Evolutionary conservation across 2,797 vertebrate species (phyloP).

Genomic region (Chromobotia macracanthus): DNA sequence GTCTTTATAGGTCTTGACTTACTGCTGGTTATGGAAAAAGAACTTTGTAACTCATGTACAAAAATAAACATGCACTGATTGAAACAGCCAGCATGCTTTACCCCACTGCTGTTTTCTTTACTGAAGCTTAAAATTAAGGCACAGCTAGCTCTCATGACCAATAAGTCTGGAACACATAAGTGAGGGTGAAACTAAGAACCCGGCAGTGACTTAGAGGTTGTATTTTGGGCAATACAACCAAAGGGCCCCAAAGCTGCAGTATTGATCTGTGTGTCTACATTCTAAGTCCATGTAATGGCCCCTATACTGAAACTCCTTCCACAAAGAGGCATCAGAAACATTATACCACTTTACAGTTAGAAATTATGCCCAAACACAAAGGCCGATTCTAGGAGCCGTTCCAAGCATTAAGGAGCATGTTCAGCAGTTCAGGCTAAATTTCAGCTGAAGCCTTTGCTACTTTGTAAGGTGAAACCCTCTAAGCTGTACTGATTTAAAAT

Average conservation of each 20-base stretch:
- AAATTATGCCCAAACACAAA: neutral
- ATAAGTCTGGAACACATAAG: constrained; percentile 1
- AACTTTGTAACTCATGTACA: too few species aligned
- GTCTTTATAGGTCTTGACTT: too few species aligned
- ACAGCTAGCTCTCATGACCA: constrained; percentile 13
- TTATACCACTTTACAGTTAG: constrained; percentile 1
- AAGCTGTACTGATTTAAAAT: constrained; percentile 56
- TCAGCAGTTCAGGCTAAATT: constrained; percentile 17
- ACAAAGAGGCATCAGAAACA: constrained; percentile 20
- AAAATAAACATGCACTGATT: too few species aligned
- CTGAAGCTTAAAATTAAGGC: neutral
- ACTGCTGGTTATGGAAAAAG: too few species aligned
- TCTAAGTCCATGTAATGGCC: constrained; percentile 18
- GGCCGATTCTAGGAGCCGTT: neutral
- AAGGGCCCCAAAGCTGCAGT: neutral
- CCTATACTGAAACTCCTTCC: constrained; percentile 8
- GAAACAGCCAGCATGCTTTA: neutral
- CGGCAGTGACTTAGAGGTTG: constrained; percentile 9
- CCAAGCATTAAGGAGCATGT: constrained; percentile 4
- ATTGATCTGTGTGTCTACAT: constrained; percentile 13
- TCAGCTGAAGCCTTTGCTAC: constrained; percentile 32
- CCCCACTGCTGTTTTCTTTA: neutral
- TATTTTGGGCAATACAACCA: constrained; percentile 20
- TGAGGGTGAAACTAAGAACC: neutral
- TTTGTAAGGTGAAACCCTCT: constrained; percentile 44